phyloP scores from a whole-genome alignment of 2,888 invertebrate species.

The Spisula subtruncata region DNA sequence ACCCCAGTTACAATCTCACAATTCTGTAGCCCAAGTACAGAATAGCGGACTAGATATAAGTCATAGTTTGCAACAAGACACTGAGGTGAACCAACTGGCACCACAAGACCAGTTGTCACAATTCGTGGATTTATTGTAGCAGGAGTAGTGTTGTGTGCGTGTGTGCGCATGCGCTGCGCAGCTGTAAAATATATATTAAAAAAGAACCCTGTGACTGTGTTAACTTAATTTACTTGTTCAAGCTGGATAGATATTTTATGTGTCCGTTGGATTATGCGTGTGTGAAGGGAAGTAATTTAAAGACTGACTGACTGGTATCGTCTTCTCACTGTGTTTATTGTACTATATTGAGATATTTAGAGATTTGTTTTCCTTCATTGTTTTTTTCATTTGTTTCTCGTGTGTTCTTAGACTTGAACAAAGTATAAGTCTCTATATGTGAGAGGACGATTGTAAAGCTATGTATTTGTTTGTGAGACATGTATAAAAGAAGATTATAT shows the following conservation, averaged over 20 bases:
- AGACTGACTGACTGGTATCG: constrained; percentile 47
- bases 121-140: constrained; percentile 92
- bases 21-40: constrained; percentile 74
- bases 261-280: constrained; percentile 50
- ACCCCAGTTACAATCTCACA: constrained; percentile 84
- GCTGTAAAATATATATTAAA: constrained; percentile 35
- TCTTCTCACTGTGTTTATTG: constrained; percentile 41
- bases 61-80: constrained; percentile 82
- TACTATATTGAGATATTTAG: constrained; percentile 67
- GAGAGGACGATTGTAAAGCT: constrained; percentile 39
- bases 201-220: constrained; percentile 48
- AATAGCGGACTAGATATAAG: constrained; percentile 79
- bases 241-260: constrained; percentile 27
- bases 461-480: constrained; percentile 39
- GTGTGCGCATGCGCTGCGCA: not conserved
- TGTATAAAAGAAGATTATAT: constrained; percentile 59
- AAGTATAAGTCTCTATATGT: constrained; percentile 60
- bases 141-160: constrained; percentile 59
- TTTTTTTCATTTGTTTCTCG: constrained; percentile 55
- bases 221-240: constrained; percentile 40
- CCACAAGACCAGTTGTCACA: constrained; percentile 98
- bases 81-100: constrained; percentile 90
- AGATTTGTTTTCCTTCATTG: constrained; percentile 64
- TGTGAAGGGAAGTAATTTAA: constrained; percentile 66
- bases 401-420: constrained; percentile 72